These are phyloP conservation scores for Steinernema scapterisci DNA, from an alignment of 2,888 invertebrate species.

Conservation along the genomic window DNA sequence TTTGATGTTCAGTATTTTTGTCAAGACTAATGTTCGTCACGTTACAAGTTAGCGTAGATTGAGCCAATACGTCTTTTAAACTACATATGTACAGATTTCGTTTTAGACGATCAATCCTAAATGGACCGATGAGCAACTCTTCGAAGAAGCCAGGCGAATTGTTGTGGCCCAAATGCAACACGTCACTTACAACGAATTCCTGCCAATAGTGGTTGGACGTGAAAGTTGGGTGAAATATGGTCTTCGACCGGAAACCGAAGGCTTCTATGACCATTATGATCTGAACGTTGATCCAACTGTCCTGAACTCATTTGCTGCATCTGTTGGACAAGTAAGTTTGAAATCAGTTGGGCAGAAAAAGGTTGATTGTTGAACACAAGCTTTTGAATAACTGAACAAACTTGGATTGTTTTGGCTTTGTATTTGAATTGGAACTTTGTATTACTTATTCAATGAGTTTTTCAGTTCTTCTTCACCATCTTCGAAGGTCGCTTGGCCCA, in stretches of 20 bases:
- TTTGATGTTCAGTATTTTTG: neutral
- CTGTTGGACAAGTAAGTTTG: conserved; percentile 46
- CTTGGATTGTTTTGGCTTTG: too few relatives aligned
- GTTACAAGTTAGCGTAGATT: too few relatives aligned
- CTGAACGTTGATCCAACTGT: conserved; percentile 76
- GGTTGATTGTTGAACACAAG: too few relatives aligned
- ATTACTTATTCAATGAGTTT: conserved; percentile 11
- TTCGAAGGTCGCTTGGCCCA: conserved; percentile 42
- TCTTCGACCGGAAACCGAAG: conserved; percentile 32
- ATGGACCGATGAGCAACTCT: conserved; percentile 66
- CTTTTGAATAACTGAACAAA: too few relatives aligned
- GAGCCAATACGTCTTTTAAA: too few relatives aligned
- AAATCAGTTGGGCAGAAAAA: too few relatives aligned
- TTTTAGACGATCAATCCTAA: conserved; percentile 56
- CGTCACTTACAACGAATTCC: conserved; percentile 69
- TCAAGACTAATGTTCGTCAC: too few relatives aligned
- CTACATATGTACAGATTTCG: neutral
- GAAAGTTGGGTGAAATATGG: conserved; percentile 40
- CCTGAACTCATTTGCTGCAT: conserved; percentile 79
- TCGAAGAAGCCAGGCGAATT: conserved; percentile 69
- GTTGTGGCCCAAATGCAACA: conserved; percentile 73
- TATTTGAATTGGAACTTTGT: too few relatives aligned
- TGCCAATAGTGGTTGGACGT: conserved; percentile 59
- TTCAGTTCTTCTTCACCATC: conserved; percentile 54
- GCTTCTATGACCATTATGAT: conserved; percentile 71